Conservation (phyloP, 1,140 invertebrate genomes). For the Bilobella aurantiaca region DNA sequence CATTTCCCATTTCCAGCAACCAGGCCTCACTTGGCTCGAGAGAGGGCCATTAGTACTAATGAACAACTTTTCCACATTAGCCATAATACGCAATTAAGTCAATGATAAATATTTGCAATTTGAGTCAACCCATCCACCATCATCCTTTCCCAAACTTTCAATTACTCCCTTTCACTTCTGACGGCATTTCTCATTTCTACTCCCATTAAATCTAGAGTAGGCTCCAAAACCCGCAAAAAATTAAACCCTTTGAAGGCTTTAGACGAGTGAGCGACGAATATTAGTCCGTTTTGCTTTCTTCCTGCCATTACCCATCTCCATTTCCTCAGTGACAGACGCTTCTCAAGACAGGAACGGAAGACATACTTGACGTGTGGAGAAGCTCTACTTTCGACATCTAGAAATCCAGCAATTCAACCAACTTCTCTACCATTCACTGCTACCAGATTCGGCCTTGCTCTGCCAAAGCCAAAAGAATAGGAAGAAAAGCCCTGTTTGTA, state of each 20-base stretch:
- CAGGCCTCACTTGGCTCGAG: not conserved
- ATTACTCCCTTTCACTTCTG: not conserved
- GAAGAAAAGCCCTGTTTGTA: conserved; percentile 19
- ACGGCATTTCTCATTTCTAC: not conserved
- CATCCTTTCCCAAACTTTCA: not conserved
- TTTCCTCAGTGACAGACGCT: not conserved
- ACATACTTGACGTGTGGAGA: too few relatives aligned
- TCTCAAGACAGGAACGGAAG: too few relatives aligned
- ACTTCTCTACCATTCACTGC: too few relatives aligned
- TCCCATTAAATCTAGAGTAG: not conserved
- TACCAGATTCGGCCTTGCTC: not conserved
- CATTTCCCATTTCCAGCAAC: not conserved
- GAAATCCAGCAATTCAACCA: not conserved
- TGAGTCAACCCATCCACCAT: not conserved
- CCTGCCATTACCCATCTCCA: not conserved
- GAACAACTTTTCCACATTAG: conserved; percentile 9
- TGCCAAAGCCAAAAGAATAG: conserved; percentile 15
- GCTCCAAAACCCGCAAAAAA: not conserved
- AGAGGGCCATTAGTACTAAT: conserved; percentile 1
- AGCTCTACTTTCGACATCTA: not conserved
- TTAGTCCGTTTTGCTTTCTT: not conserved
- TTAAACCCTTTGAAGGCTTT: conserved; percentile 1
- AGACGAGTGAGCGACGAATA: too few relatives aligned
- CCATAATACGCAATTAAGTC: conserved; percentile 7
- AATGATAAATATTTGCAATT: conserved; percentile 8